A percentile compares a stretch with the other conserved stretches of the same genome.
phyloP scores from a whole-genome alignment of 2,797 vertebrate species.

The Syndactyla subalaris region DNA sequence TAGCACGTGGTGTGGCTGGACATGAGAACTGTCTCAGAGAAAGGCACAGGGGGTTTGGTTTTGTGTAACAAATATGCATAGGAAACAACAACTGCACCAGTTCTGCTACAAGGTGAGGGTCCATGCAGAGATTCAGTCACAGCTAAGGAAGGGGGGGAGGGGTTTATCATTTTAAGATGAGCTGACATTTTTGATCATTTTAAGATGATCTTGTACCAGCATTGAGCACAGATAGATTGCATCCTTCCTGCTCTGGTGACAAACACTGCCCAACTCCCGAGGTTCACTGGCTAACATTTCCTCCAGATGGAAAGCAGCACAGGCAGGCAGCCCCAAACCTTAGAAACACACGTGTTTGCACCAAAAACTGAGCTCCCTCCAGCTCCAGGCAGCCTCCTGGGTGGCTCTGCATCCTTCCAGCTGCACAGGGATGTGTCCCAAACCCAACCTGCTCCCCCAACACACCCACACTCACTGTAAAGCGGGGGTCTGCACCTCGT shows the following conservation, averaged over 20 bases:
- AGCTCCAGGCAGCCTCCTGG: background rate
- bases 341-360: background rate
- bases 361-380: background rate
- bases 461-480: background rate
- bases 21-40: background rate
- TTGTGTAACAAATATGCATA: slow-evolving; percentile 48
- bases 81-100: slow-evolving; percentile 15
- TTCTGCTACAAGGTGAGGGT: slow-evolving; percentile 29
- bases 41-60: slow-evolving; percentile 51
- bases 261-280: background rate
- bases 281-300: background rate
- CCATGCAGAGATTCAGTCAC: slow-evolving; percentile 53
- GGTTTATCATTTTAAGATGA: background rate
- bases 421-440: background rate
- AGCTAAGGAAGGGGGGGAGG: background rate
- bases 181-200: background rate
- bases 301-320: background rate
- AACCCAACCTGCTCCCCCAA: background rate
- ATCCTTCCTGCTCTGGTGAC: background rate
- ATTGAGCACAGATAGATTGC: background rate
- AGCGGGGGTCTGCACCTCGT: background rate
- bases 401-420: background rate
- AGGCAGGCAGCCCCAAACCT: background rate
- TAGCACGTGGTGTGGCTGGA: background rate
- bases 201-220: background rate